These are phyloP conservation scores for Prorops nasuta DNA, from an alignment of 1,140 invertebrate genomes.

Conservation along the genomic window DNA sequence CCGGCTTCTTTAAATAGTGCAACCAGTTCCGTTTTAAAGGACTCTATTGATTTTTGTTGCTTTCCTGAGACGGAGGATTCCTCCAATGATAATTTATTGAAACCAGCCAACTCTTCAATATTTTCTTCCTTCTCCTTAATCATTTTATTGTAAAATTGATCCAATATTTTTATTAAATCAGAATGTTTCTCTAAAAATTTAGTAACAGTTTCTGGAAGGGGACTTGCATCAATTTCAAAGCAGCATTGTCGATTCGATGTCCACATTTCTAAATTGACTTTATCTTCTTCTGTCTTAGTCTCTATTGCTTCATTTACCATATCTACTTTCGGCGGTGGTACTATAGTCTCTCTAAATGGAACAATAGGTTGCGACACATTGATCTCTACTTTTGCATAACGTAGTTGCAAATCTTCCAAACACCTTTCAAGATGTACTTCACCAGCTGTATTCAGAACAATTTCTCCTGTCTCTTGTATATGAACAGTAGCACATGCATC, in stretches of 20 bases:
- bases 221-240: constrained; percentile 76
- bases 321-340: constrained; percentile 78
- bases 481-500: constrained; percentile 91
- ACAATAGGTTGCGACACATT: constrained; percentile 94
- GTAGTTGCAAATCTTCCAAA: constrained; percentile 76
- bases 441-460: constrained; percentile 93
- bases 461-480: constrained; percentile 92
- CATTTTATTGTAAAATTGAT: constrained; percentile 48
- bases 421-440: constrained; percentile 98
- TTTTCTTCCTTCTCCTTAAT: constrained; percentile 27
- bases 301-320: constrained; percentile 87
- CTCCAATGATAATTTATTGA: constrained; percentile 27
- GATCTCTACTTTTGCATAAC: constrained; percentile 86
- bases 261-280: constrained; percentile 59
- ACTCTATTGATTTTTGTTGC: constrained; percentile 59
- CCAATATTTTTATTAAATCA: constrained; percentile 61
- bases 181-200: constrained; percentile 66
- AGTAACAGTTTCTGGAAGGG: constrained; percentile 74
- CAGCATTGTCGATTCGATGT: constrained; percentile 72
- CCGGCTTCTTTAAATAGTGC: constrained; percentile 62
- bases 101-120: constrained; percentile 18
- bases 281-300: constrained; percentile 58
- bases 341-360: constrained; percentile 91
- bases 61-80: constrained; percentile 51
- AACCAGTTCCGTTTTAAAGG: constrained; percentile 67